These are phyloP conservation scores for Timandra comae DNA, from an alignment of 2,888 invertebrate genomes.

Conservation along the genomic window DNA sequence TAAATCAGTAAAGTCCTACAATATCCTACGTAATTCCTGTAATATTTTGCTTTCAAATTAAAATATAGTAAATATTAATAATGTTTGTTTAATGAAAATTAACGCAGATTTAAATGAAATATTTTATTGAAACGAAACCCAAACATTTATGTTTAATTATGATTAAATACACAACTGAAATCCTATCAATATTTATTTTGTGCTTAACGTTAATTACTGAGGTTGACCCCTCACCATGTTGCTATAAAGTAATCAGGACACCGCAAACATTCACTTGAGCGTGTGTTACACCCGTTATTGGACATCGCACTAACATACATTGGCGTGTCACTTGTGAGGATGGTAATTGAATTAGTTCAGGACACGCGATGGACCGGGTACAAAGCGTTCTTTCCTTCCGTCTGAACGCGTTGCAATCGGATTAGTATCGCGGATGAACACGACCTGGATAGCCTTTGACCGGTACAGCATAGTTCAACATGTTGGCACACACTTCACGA, in stretches of 20 bases:
- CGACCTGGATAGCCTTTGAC: slow-evolving; percentile 43
- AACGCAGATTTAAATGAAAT: too few relatives aligned
- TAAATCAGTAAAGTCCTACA: too few relatives aligned
- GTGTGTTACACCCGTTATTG: slow-evolving; percentile 17
- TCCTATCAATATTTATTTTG: neutral
- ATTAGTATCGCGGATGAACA: slow-evolving; percentile 62
- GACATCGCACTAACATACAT: slow-evolving; percentile 20
- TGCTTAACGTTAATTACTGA: neutral
- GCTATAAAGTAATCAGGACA: neutral
- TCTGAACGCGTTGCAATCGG: slow-evolving; percentile 48
- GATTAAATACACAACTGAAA: neutral
- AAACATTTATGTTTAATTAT: too few relatives aligned
- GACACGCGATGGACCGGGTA: slow-evolving; percentile 47
- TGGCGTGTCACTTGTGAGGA: slow-evolving; percentile 29
- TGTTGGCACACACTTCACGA: too few relatives aligned
- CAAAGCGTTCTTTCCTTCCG: slow-evolving; percentile 51
- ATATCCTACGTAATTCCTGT: too few relatives aligned
- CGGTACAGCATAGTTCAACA: slow-evolving; percentile 12
- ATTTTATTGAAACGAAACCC: too few relatives aligned
- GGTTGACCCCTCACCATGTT: neutral
- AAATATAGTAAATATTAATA: too few relatives aligned
- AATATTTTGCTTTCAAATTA: too few relatives aligned
- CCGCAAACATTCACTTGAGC: slow-evolving; percentile 1
- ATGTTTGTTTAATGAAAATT: too few relatives aligned
- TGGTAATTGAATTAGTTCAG: slow-evolving; percentile 59